These are phyloP conservation scores for Pachycephus smyrnensis DNA, from an alignment of 2,888 invertebrate genomes.

Conservation along the genomic window DNA sequence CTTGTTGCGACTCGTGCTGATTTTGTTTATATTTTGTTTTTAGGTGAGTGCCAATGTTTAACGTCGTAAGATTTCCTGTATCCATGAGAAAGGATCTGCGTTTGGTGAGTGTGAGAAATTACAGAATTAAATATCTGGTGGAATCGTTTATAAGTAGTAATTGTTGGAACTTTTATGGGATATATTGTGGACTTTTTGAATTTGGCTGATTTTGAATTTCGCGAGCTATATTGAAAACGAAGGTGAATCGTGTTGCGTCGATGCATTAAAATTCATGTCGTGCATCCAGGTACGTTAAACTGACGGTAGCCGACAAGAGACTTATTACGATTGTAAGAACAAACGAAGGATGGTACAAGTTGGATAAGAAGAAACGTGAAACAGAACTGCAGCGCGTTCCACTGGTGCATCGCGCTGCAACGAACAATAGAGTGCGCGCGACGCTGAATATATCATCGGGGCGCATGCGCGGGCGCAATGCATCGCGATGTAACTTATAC, in stretches of 20 bases:
- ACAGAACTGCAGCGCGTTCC: conserved; percentile 13
- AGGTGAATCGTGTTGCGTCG: conserved; percentile 19
- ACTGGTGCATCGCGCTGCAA: conserved; percentile 15
- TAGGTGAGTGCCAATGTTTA: not conserved
- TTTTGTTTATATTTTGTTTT: not conserved
- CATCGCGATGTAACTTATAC: conserved; percentile 38
- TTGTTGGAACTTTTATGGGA: not conserved
- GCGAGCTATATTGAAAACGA: conserved; percentile 14
- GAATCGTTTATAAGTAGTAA: not conserved
- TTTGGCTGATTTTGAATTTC: not conserved
- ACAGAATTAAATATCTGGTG: not conserved
- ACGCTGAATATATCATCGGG: conserved; percentile 60
- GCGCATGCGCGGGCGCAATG: conserved; percentile 33
- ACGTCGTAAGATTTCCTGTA: not conserved
- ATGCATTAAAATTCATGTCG: not conserved
- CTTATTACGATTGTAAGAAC: conserved; percentile 30
- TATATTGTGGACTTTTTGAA: not conserved
- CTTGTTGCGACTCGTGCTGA: not conserved
- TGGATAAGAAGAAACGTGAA: conserved; percentile 14
- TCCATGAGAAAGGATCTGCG: not conserved
- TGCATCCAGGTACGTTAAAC: not conserved
- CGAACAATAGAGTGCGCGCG: conserved; percentile 55
- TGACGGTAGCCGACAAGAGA: conserved; percentile 27
- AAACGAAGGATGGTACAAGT: conserved; percentile 14
- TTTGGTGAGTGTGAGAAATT: not conserved